A percentile compares a stretch with the other conserved stretches of the same genome.
These are phyloP conservation scores for Glyptemys insculpta DNA, from an alignment of 2,797 vertebrate species.

Conservation along the genomic window DNA sequence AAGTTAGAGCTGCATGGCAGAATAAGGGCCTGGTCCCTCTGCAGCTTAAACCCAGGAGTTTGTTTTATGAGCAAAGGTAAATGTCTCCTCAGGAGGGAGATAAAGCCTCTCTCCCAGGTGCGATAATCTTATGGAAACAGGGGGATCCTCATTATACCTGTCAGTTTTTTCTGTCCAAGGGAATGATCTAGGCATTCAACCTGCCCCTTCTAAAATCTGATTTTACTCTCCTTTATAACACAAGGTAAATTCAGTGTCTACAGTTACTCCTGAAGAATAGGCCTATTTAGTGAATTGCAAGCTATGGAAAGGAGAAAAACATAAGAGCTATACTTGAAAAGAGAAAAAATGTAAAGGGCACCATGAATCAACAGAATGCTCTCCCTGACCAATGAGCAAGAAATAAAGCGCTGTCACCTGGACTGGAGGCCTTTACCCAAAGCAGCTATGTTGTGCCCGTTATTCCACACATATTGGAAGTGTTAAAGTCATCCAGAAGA, in stretches of 20 bases:
- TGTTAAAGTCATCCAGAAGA: neutral
- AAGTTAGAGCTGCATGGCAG: no score
- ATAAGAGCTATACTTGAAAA: neutral
- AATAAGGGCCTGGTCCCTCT: no score
- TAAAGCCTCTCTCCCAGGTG: no score
- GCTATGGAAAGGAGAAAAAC: neutral
- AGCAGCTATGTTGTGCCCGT: neutral
- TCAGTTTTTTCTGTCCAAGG: no score
- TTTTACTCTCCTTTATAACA: no score
- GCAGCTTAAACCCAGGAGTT: no score
- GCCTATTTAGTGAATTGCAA: neutral
- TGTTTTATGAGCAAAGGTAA: no score
- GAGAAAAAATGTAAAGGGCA: neutral
- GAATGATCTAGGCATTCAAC: no score
- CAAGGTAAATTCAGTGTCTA: neutral
- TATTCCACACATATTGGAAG: accelerated
- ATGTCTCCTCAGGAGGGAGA: no score
- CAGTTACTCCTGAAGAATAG: neutral
- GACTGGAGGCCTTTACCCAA: neutral
- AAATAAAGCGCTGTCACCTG: neutral
- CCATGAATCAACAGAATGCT: neutral
- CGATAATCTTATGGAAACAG: no score
- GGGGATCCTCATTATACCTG: no score
- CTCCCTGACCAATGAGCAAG: neutral
- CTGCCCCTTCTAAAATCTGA: no score